These are phyloP conservation scores for Luperina testacea DNA, from an alignment of 2,888 invertebrate genomes.

Conservation along the genomic window DNA sequence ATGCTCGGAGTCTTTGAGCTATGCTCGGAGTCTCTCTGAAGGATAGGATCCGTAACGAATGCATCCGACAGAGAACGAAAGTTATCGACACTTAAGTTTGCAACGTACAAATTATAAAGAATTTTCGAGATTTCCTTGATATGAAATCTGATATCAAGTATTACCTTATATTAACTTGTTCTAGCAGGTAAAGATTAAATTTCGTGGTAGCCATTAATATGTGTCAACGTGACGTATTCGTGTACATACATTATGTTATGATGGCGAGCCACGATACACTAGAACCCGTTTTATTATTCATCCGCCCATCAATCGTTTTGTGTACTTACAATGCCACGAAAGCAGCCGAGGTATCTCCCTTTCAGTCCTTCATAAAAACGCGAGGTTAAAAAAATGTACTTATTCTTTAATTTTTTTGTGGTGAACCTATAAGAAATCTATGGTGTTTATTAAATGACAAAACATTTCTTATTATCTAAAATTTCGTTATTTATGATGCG, in stretches of 20 bases:
- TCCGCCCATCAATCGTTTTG: slow-evolving; percentile 48
- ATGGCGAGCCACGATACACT: slow-evolving; percentile 51
- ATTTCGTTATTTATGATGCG: neutral
- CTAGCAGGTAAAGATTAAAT: slow-evolving; percentile 13
- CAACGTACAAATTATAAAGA: neutral
- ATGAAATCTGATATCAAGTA: neutral
- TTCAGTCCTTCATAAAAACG: slow-evolving; percentile 13
- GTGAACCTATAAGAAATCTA: neutral
- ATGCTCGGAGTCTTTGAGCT: too few relatives aligned
- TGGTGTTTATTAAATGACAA: neutral
- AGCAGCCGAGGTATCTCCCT: slow-evolving; percentile 14
- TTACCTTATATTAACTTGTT: slow-evolving; percentile 14
- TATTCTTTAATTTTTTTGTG: neutral
- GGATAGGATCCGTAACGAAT: too few relatives aligned
- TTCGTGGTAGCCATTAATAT: slow-evolving; percentile 39
- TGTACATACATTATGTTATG: slow-evolving; percentile 49
- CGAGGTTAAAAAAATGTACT: neutral
- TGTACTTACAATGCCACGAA: slow-evolving; percentile 32
- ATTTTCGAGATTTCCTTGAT: neutral
- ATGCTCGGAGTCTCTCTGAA: too few relatives aligned
- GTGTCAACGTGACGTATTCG: slow-evolving; percentile 41
- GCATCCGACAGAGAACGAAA: too few relatives aligned
- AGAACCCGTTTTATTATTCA: slow-evolving; percentile 68
- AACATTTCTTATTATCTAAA: neutral
- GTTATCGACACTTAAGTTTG: too few relatives aligned